phyloP scores from a whole-genome alignment of 1,140 invertebrate species.

The Bombus pascuorum region DNA sequence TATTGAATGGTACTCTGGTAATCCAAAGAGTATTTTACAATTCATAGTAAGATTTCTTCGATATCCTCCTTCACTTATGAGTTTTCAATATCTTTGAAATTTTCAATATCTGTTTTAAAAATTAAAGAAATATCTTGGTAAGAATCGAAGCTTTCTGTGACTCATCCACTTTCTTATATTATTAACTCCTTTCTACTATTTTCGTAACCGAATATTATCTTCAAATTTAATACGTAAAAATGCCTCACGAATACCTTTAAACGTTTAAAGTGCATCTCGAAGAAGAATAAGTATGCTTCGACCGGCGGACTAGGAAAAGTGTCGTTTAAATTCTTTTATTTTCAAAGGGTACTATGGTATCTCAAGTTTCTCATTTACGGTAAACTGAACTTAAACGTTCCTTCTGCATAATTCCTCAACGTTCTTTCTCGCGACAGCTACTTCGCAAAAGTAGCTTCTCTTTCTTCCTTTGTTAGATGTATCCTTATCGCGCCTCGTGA shows the following conservation, averaged over 20 bases:
- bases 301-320: too few species aligned
- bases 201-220: background rate
- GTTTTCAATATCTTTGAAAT: too few species aligned
- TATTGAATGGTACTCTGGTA: too few species aligned
- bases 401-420: background rate
- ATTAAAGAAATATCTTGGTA: background rate
- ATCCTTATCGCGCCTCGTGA: background rate
- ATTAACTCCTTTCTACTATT: background rate
- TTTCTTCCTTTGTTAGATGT: background rate
- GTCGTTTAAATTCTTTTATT: background rate
- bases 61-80: fast-evolving
- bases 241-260: background rate
- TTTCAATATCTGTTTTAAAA: background rate
- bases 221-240: background rate
- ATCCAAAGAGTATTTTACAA: background rate
- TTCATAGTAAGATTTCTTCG: background rate
- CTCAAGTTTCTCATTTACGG: background rate
- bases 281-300: background rate
- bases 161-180: too few species aligned
- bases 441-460: background rate
- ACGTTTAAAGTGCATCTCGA: background rate
- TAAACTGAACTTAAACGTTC: background rate
- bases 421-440: background rate
- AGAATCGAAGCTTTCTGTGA: too few species aligned
- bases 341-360: background rate